A percentile compares a stretch with the other conserved stretches of the same genome.
phyloP scores from a whole-genome alignment of 1,140 invertebrate genomes.

The Drosophila punjabiensis region DNA sequence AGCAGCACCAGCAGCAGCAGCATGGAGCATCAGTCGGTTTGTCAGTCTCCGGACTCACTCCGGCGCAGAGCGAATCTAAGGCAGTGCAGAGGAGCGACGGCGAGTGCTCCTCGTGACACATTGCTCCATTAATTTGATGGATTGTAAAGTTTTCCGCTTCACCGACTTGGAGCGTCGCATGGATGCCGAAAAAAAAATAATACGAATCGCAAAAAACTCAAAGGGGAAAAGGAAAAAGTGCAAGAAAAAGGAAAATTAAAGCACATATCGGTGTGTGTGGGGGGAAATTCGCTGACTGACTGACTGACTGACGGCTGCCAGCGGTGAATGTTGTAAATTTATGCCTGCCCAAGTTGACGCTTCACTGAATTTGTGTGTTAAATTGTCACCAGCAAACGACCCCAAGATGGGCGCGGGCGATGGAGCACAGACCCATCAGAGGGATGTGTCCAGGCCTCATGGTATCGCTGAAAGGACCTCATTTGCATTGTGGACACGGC shows the following conservation, averaged over 20 bases:
- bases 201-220: background rate
- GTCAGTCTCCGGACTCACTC: conserved; percentile 25
- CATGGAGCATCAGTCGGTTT: conserved; percentile 35
- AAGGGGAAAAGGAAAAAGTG: conserved; percentile 50
- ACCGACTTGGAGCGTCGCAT: conserved; percentile 51
- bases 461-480: conserved; percentile 69
- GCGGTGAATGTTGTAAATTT: conserved; percentile 66
- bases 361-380: conserved; percentile 79
- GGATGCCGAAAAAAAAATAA: conserved; percentile 34
- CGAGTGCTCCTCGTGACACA: conserved; percentile 73
- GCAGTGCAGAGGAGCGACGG: conserved; percentile 7
- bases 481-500: conserved; percentile 78
- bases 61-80: conserved; percentile 9
- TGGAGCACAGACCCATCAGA: conserved; percentile 8
- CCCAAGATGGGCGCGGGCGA: conserved; percentile 33
- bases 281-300: conserved; percentile 8
- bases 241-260: conserved; percentile 75
- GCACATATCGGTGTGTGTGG: conserved; percentile 47
- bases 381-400: conserved; percentile 70
- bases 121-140: conserved; percentile 84
- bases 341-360: conserved; percentile 74
- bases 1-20: conserved; percentile 25
- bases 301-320: conserved; percentile 1
- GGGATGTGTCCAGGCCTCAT: conserved; percentile 24
- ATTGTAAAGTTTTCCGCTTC: conserved; percentile 83